phyloP scores from a whole-genome alignment of 2,113 vertebrate genomes.

The Meleagris gallopavo region DNA sequence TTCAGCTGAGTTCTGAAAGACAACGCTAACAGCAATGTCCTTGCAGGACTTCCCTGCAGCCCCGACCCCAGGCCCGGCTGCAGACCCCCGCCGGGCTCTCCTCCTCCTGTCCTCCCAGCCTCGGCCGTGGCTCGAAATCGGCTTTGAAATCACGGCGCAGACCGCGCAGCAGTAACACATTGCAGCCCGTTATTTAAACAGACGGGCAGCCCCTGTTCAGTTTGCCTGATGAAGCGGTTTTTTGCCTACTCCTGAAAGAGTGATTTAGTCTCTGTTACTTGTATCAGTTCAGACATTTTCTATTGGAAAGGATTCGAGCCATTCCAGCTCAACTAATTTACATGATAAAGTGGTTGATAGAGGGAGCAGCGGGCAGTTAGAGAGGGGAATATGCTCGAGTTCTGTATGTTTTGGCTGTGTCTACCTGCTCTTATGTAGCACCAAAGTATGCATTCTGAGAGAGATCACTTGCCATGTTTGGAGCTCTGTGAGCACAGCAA shows the following conservation, averaged over 20 bases:
- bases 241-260: background rate
- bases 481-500: constrained; percentile 44
- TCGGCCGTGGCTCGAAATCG: fast-evolving
- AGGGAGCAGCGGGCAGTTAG: background rate
- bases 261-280: background rate
- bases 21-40: background rate
- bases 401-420: background rate
- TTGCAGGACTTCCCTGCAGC: background rate
- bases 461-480: constrained; percentile 19
- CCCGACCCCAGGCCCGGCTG: background rate
- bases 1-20: background rate
- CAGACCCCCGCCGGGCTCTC: background rate
- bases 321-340: background rate
- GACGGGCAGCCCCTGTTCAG: fast-evolving
- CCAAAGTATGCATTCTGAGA: background rate
- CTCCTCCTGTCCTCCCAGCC: background rate
- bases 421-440: background rate
- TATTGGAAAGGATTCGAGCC: background rate
- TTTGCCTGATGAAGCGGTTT: background rate
- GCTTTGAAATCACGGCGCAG: background rate
- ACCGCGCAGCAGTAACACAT: fast-evolving
- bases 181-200: fast-evolving
- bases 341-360: background rate
- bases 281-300: background rate
- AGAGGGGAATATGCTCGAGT: background rate